These are phyloP conservation scores for Heliconius ismenius DNA, from an alignment of 2,888 invertebrate species.

Conservation along the genomic window DNA sequence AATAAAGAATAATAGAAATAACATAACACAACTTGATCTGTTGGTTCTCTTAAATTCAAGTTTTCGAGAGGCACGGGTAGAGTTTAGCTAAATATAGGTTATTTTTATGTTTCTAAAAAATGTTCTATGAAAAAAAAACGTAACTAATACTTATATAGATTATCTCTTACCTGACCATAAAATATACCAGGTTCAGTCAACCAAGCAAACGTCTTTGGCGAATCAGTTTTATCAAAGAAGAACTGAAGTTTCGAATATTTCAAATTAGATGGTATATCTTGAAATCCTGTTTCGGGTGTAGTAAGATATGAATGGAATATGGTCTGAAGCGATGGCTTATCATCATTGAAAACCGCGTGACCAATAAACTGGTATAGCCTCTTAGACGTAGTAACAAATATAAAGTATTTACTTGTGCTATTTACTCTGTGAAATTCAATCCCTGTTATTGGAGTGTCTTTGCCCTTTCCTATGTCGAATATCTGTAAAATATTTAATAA, in stretches of 20 bases:
- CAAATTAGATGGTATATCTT: constrained; percentile 87
- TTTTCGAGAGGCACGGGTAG: too few relatives aligned
- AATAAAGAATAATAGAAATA: too few relatives aligned
- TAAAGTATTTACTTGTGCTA: constrained; percentile 87
- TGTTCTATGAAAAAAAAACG: neutral
- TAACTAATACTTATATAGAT: neutral
- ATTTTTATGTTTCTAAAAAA: too few relatives aligned
- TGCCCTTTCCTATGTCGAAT: constrained; percentile 92
- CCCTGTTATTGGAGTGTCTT: constrained; percentile 91
- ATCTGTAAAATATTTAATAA: constrained; percentile 80
- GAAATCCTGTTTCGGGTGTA: constrained; percentile 86
- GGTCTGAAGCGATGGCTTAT: constrained; percentile 89
- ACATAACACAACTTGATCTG: too few relatives aligned
- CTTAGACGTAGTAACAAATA: constrained; percentile 91
- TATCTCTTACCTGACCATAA: constrained; percentile 85
- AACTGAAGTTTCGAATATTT: constrained; percentile 91
- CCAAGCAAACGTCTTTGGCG: constrained; percentile 93
- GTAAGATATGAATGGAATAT: constrained; percentile 90
- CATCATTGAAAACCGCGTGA: constrained; percentile 85
- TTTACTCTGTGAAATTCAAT: constrained; percentile 90
- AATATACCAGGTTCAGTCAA: constrained; percentile 91
- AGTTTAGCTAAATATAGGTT: too few relatives aligned
- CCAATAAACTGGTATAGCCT: constrained; percentile 95
- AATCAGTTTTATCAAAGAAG: constrained; percentile 84
- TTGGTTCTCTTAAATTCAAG: too few relatives aligned